Conservation (phyloP, 2,113 vertebrate genomes). For the Actenoides hombroni region DNA sequence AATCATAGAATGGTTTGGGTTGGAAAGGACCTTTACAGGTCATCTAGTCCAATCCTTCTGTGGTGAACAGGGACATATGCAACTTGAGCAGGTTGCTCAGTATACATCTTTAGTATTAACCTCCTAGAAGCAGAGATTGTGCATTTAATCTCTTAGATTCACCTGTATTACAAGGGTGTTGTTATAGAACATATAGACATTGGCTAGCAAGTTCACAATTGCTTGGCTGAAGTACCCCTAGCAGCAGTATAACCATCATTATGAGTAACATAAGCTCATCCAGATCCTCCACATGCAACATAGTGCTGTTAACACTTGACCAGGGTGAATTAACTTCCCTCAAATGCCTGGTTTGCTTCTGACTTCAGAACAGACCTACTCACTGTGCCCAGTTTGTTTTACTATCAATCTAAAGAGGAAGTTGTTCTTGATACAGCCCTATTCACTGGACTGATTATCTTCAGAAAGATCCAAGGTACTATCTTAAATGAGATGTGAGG, state of each 20-base stretch:
- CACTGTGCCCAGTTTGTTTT: neutral
- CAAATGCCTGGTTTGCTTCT: neutral
- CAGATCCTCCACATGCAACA: neutral
- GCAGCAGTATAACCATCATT: neutral
- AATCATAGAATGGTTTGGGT: too few relatives aligned
- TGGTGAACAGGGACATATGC: too few relatives aligned
- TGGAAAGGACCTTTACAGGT: too few relatives aligned
- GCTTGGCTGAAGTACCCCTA: neutral
- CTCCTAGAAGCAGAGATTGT: neutral
- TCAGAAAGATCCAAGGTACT: too few relatives aligned
- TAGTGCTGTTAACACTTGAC: neutral
- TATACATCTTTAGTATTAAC: neutral
- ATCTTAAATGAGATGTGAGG: too few relatives aligned
- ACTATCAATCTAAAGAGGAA: neutral
- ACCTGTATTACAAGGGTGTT: neutral
- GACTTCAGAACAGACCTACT: neutral
- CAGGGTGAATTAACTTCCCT: neutral
- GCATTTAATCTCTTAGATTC: neutral
- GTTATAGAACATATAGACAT: accelerated
- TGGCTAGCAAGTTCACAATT: neutral
- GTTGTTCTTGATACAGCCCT: neutral
- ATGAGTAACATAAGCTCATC: neutral
- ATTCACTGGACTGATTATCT: too few relatives aligned
- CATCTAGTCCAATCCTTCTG: too few relatives aligned
- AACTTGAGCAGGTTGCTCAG: too few relatives aligned